Base-by-base conservation (phyloP, 1,140 invertebrate genomes). In the Akabosia matsudoensis region DNA sequence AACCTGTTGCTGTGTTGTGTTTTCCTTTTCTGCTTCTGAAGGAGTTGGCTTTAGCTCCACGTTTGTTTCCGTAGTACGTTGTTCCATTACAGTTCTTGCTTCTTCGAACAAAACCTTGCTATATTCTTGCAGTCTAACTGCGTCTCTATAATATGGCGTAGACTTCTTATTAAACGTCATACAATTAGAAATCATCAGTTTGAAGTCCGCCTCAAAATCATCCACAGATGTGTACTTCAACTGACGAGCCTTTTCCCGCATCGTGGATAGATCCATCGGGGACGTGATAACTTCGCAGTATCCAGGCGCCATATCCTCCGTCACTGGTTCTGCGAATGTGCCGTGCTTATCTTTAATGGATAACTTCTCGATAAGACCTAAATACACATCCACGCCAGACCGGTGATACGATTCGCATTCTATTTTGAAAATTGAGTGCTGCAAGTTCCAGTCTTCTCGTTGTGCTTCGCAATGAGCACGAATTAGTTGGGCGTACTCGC, bases 191-290 rank as follows among this genome's bases (percentile, higher is more conserved):
- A 98, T 93, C 91, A 98, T 98, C 0, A 98, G 86, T 82, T 92
- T 90, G 83, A 98, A 98, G 86, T 99, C 97, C 0, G 85, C 85
- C 83, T 96, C 92, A 82, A 98, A 91, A n/a, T 91, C 89, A 74
- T 92, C 90, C 51, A 98, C 86, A 30, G 88, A 90, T 3, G 86
- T 85, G 85, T 98, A 98, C 73, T 90, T 85, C 76, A 92, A 91
- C 34, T 88, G 85, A 70, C 93, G 90, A 14, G 96, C 86, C 86
- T 95, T 96, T 64, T 87, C 86, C 80, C 88, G 85, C 93, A 99
- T 98, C 0, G 96, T 98, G 61, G 93, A 92, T 51, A 98, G 88
- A 85, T 98, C 97, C 96, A 99, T 99, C 0, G 97, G 97, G 79
- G 94, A 87, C 74, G 94, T 91, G 0, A 99, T 95, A 73, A 97